phyloP scores from a whole-genome alignment of 2,113 vertebrate species.

The Clarias gariepinus region DNA sequence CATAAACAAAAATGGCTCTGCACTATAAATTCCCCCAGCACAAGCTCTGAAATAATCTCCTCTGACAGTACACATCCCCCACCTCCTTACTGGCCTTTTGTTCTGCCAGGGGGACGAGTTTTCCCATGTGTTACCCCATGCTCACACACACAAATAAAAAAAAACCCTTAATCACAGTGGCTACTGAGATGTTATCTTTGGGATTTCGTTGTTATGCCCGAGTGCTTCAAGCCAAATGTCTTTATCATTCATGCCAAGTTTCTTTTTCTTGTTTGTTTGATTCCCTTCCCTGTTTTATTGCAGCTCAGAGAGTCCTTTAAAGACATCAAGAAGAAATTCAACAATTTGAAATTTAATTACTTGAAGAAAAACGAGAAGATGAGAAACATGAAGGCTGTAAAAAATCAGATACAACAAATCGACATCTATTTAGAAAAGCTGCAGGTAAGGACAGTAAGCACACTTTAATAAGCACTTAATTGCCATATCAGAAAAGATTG shows the following conservation, averaged over 20 bases:
- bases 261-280: background rate
- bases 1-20: conserved; percentile 57
- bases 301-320: conserved; percentile 85
- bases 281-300: conserved; percentile 50
- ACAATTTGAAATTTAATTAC: conserved; percentile 88
- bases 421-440: conserved; percentile 78
- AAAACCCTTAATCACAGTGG: background rate
- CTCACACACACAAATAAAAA: background rate
- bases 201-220: background rate
- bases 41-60: conserved; percentile 53
- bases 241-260: conserved; percentile 6
- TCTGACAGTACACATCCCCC: conserved; percentile 19
- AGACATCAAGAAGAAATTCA: conserved; percentile 88
- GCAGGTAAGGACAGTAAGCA: conserved; percentile 69
- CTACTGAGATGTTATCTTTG: background rate
- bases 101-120: conserved; percentile 19
- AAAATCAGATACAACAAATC: conserved; percentile 84
- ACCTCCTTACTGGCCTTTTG: conserved; percentile 8
- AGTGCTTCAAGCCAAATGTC: background rate
- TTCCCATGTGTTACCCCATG: background rate
- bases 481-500: background rate
- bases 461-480: background rate
- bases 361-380: conserved; percentile 82
- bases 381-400: conserved; percentile 79
- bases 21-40: conserved; percentile 54